Evolutionary conservation across 2,888 invertebrate species (phyloP), one percentile per base, ranked within the genome.

Genomic region (Aquatica leii): DNA sequence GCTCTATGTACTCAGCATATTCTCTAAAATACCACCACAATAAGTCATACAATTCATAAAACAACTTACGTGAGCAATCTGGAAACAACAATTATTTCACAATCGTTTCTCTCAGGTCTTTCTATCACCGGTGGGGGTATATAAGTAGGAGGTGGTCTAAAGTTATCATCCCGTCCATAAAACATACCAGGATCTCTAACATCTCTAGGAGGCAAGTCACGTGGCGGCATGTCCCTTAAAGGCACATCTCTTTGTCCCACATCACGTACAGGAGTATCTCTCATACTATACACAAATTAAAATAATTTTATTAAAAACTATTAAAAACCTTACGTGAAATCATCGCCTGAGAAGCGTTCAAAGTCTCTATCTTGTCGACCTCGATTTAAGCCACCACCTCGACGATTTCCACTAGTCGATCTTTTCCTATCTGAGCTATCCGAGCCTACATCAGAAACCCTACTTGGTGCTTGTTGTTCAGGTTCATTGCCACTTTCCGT

Each of bases 1-100:
- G 85, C 79, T 97, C 96, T 66, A 97, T 91, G 74, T 88, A 90
- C 78, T 97, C 96, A 0, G 95, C 96, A 79, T 96, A 97, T 75
- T 91, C 89, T 58, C 94, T 91, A 55, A n/a, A n/a, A n/a, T n/a
- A n/a, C n/a, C n/a, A n/a, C n/a, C n/a, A n/a, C n/a, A n/a, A n/a
- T n/a, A n/a, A n/a, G n/a, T n/a, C 61, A 59, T 8, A 64, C 31
- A 48, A 50, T 18, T 49, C 9, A 48, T 14, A 46, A 17, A 34
- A 52, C 64, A n/a, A 84, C 89, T 88, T 84, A 95, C 95, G 93
- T 93, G 55, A 94, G 86, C 5, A 85, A 81, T 79, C 92, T 91
- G 50, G 92, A 90, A 2, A 94, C 90, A 1, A 95, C 94, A 74
- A 96, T 93, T 57, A 96, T 94, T 83, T 95, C 95, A 80, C 95